Conservation (phyloP, 1,140 invertebrate genomes). For the Drosophila arizonae region DNA sequence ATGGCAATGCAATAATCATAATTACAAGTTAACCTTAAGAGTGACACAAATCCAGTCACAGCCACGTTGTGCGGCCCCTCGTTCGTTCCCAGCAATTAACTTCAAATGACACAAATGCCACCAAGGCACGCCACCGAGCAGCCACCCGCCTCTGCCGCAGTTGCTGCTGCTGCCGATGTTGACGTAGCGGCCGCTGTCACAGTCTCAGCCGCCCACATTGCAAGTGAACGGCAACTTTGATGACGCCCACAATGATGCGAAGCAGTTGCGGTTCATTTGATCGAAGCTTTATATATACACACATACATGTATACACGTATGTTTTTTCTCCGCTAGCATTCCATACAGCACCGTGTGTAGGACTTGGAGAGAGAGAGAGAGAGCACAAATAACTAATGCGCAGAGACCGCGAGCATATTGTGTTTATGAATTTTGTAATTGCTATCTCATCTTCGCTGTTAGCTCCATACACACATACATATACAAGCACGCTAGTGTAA, state of each 20-base stretch:
- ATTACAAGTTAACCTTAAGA: conserved; percentile 81
- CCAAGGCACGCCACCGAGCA: conserved; percentile 65
- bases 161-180: conserved; percentile 15
- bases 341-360: conserved; percentile 66
- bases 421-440: conserved; percentile 63
- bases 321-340: conserved; percentile 60
- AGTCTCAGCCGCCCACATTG: conserved; percentile 63
- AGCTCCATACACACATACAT: conserved; percentile 23
- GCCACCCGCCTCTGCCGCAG: conserved; percentile 25
- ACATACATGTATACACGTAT: neutral
- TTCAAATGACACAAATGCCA: conserved; percentile 81
- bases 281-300: conserved; percentile 45
- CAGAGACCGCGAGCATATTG: conserved; percentile 35
- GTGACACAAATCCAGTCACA: conserved; percentile 75
- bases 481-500: conserved; percentile 7
- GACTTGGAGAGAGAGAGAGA: conserved; percentile 38
- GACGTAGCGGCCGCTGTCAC: conserved; percentile 5
- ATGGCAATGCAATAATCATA: conserved; percentile 68
- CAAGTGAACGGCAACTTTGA: conserved; percentile 80
- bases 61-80: conserved; percentile 43
- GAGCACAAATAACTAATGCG: conserved; percentile 1
- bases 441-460: conserved; percentile 41
- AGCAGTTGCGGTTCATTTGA: conserved; percentile 75
- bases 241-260: conserved; percentile 67
- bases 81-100: conserved; percentile 80